phyloP scores from a whole-genome alignment of 2,888 invertebrate genomes.

The Biston stratarius region DNA sequence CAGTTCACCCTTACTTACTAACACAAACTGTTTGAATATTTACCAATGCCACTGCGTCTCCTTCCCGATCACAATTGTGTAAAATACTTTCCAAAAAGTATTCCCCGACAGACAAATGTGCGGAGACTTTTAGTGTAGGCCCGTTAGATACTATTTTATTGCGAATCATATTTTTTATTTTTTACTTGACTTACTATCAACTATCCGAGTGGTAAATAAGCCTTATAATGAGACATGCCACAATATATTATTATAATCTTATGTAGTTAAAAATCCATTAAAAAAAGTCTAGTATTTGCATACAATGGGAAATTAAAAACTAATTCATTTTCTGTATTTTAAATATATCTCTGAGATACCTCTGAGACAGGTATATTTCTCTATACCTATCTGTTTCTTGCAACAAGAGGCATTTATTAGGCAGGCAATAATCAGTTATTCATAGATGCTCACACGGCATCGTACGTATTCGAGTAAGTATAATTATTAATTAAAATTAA shows the following conservation, averaged over 20 bases:
- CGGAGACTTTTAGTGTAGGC: constrained; percentile 15
- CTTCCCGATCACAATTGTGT: constrained; percentile 7
- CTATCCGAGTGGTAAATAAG: background rate
- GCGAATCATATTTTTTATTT: constrained; percentile 20
- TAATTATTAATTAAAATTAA: no score
- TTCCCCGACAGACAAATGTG: constrained; percentile 28
- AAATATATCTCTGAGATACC: no score
- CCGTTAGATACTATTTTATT: constrained; percentile 24
- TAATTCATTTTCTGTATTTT: no score
- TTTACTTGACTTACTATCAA: background rate
- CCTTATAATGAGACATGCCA: background rate
- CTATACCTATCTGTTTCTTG: no score
- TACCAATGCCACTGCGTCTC: constrained; percentile 32
- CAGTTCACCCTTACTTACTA: no score
- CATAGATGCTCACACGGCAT: no score
- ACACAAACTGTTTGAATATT: constrained; percentile 1
- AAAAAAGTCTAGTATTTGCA: background rate
- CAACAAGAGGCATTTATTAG: no score
- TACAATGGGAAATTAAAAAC: constrained; percentile 5
- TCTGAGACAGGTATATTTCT: no score
- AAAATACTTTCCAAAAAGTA: constrained; percentile 16
- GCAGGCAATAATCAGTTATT: no score
- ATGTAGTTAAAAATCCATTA: background rate
- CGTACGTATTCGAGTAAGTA: no score
- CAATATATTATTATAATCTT: background rate